These are phyloP conservation scores for Vultur gryphus DNA, from an alignment of 2,797 vertebrate genomes.

Conservation along the genomic window DNA sequence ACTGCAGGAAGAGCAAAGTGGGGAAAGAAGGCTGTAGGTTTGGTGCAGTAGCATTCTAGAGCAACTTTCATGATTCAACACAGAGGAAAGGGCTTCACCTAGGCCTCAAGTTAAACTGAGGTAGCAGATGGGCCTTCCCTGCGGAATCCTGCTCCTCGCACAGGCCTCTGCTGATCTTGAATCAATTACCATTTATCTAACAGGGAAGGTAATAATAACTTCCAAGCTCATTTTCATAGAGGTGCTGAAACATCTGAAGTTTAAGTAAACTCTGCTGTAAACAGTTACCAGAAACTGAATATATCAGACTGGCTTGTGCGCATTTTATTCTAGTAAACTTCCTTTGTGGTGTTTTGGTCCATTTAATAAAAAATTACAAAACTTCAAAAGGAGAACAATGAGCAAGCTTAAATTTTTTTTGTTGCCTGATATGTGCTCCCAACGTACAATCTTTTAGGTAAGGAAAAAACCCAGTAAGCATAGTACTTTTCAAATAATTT, in stretches of 20 bases:
- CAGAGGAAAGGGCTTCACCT: not conserved
- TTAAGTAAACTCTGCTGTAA: not conserved
- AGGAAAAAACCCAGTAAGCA: not conserved
- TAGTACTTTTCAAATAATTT: slow-evolving; percentile 46
- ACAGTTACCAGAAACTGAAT: not conserved
- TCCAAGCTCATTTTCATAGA: not conserved
- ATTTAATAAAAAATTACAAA: not conserved
- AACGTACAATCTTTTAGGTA: not conserved
- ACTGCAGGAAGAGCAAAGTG: not conserved
- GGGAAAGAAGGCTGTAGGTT: not conserved
- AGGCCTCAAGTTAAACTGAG: not conserved
- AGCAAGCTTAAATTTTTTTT: not conserved
- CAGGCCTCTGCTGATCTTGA: not conserved
- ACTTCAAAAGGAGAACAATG: not conserved
- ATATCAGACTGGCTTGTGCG: not conserved
- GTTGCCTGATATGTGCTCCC: not conserved
- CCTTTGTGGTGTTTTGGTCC: not conserved
- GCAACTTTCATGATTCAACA: not conserved
- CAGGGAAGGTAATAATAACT: not conserved
- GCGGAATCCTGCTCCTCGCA: not conserved
- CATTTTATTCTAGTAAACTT: not conserved
- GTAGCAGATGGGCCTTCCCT: not conserved
- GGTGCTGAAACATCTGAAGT: not conserved
- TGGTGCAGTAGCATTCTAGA: not conserved
- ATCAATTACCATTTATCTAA: not conserved